Evolutionary conservation across 1,140 invertebrate species (phyloP).

Genomic region (Cardiocondyla obscurior): DNA sequence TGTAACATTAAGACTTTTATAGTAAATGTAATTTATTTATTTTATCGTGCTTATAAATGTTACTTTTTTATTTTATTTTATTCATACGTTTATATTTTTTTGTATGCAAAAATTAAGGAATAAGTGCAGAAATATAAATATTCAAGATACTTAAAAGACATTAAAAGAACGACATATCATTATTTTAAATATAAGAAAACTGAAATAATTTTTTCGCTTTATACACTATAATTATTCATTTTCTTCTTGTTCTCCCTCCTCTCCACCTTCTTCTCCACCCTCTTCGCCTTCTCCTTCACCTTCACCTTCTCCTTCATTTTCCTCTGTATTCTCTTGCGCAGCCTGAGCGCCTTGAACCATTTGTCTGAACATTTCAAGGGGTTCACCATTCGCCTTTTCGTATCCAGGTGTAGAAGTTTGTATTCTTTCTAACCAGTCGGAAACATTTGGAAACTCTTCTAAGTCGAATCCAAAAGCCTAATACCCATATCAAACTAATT

Average conservation of each 20-base stretch:
- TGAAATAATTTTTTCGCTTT: background rate
- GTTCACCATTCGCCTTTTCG: conserved; percentile 88
- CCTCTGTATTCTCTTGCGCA: background rate
- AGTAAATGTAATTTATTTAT: background rate
- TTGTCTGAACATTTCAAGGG: conserved; percentile 75
- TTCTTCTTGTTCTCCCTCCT: background rate
- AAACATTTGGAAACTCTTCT: conserved; percentile 88
- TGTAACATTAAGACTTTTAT: background rate
- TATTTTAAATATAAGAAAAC: background rate
- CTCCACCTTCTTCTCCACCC: background rate
- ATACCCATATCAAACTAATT: background rate
- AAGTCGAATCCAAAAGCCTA: conserved; percentile 88
- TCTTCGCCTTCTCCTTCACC: background rate
- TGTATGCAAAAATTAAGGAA: background rate
- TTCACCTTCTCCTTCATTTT: background rate
- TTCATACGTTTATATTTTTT: background rate
- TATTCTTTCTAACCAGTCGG: conserved; percentile 88
- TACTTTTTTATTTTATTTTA: background rate
- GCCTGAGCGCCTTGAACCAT: background rate
- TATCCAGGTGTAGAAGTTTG: conserved; percentile 89
- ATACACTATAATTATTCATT: background rate
- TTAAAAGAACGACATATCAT: background rate
- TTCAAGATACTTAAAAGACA: background rate
- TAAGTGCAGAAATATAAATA: background rate
- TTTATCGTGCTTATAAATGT: background rate